phyloP scores from a whole-genome alignment of 30 jellyfish, hydroid and myxozoan species.

The Clytia hemisphaerica region DNA sequence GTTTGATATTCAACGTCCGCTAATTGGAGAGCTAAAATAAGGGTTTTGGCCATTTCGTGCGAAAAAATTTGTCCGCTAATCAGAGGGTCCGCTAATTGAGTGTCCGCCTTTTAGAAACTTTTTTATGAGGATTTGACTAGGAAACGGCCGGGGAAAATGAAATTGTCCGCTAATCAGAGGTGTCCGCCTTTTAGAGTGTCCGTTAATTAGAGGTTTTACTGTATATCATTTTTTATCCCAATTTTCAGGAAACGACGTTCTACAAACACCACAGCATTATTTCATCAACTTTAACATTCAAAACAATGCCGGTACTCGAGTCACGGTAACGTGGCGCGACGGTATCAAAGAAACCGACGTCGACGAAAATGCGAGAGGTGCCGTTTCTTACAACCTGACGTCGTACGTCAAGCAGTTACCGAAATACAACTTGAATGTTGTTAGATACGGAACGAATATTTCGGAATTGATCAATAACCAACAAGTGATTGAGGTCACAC shows the following conservation, averaged over 20 bases:
- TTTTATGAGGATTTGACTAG: too few relatives aligned
- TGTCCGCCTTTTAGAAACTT: too few relatives aligned
- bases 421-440: slow-evolving; percentile 51
- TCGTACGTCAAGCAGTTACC: slow-evolving; percentile 67
- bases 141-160: too few relatives aligned
- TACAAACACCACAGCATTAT: slow-evolving; percentile 42
- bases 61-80: too few relatives aligned
- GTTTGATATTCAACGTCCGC: too few relatives aligned
- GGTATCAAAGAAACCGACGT: slow-evolving; percentile 79
- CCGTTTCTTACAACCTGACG: slow-evolving; percentile 45
- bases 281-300: slow-evolving; percentile 56
- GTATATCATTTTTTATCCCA: too few relatives aligned
- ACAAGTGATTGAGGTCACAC: slow-evolving; percentile 29
- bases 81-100: too few relatives aligned
- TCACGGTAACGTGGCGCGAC: slow-evolving; percentile 93
- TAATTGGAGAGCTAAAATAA: too few relatives aligned
- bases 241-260: slow-evolving; percentile 39
- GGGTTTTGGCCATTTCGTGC: too few relatives aligned
- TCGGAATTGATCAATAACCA: slow-evolving; percentile 69
- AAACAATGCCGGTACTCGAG: slow-evolving; percentile 81
- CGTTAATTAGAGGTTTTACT: too few relatives aligned
- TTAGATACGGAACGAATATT: slow-evolving; percentile 79
- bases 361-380: slow-evolving; percentile 72
- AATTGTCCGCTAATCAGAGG: too few relatives aligned
- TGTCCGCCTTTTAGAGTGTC: too few relatives aligned